Base-by-base conservation (phyloP, 1,140 invertebrate genomes). In the Drosophila biarmipes region DNA sequence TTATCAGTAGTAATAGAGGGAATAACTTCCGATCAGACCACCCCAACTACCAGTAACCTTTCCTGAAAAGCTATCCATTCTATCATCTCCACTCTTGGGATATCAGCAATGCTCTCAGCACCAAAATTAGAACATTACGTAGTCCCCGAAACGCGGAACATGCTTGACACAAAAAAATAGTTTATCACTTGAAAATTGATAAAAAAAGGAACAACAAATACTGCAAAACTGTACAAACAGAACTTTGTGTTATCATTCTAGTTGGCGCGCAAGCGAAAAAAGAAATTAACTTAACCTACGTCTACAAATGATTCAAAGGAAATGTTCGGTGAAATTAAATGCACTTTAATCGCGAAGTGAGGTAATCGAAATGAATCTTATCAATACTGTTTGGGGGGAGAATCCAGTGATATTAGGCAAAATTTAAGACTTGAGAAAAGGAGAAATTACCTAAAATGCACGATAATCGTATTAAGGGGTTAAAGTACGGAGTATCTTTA, bases 91-190 rank as follows among this genome's bases (percentile, higher is more conserved):
- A 43, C 12, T 63, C 66, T 53, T 21, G 29, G 38, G 46, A 66
- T 68, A 66, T 38, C 34, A 68, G 40, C 19, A 54, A 45, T 31
- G 53, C 27, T 84, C 75, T 72, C 45, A 61, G 17, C 38, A 37
- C 72, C 71, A 51, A 85, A 84, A 57, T 76, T 84, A 84, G 80
- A 82, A 85, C 75, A 84, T 84, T 84, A 84, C 80, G 80, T 80
- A 54, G 48, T 46, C 42, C 40, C 54, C 29, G 14, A 56, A 62
- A 24, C 49, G 31, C 54, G 19, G 29, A 67, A 17, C 31, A 43
- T 43, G 64, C 58, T 46, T 37, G 34, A 35, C 29, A 31, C 10
- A 38, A 34, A 45, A 51, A 38, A 58, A 71, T 54, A 57, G 66
- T 72, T 72, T 72, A 72, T 72, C 62, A 73, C 49, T 42, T 73